Evolutionary conservation across 2,113 vertebrate species (phyloP).

Genomic region (Brachyhypopomus gauderio): DNA sequence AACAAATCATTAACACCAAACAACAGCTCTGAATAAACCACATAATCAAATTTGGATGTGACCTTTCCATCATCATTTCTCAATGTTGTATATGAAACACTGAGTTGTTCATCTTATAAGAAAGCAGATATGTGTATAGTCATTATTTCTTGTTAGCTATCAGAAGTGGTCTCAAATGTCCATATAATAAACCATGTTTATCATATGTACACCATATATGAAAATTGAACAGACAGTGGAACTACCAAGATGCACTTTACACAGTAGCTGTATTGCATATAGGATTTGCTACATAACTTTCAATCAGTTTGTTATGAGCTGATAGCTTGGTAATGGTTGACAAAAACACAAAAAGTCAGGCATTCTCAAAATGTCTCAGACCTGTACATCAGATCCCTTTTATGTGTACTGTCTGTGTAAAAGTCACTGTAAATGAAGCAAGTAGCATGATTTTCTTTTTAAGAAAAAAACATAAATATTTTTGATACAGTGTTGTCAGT

Average conservation of each 20-base stretch:
- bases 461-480: slow-evolving; percentile 64
- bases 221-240: background rate
- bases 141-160: slow-evolving; percentile 11
- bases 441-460: slow-evolving; percentile 45
- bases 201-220: slow-evolving; percentile 30
- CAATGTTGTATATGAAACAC: slow-evolving; percentile 3
- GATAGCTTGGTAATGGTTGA: background rate
- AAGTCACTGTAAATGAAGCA: slow-evolving; percentile 46
- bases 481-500: slow-evolving; percentile 66
- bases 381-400: slow-evolving; percentile 25
- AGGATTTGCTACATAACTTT: slow-evolving; percentile 16
- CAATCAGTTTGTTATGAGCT: background rate
- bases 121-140: background rate
- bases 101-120: background rate
- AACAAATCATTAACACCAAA: slow-evolving; percentile 31
- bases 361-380: slow-evolving; percentile 31
- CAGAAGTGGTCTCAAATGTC: background rate
- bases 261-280: slow-evolving; percentile 1
- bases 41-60: slow-evolving; percentile 1
- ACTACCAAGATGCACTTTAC: slow-evolving; percentile 6
- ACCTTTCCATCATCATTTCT: slow-evolving; percentile 35
- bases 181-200: slow-evolving; percentile 8
- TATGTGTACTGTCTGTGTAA: slow-evolving; percentile 38
- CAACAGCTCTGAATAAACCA: slow-evolving; percentile 8
- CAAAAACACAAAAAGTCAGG: slow-evolving; percentile 13